phyloP scores from a whole-genome alignment of 1,140 invertebrate species.

The Caenorhabditis inopinata region DNA sequence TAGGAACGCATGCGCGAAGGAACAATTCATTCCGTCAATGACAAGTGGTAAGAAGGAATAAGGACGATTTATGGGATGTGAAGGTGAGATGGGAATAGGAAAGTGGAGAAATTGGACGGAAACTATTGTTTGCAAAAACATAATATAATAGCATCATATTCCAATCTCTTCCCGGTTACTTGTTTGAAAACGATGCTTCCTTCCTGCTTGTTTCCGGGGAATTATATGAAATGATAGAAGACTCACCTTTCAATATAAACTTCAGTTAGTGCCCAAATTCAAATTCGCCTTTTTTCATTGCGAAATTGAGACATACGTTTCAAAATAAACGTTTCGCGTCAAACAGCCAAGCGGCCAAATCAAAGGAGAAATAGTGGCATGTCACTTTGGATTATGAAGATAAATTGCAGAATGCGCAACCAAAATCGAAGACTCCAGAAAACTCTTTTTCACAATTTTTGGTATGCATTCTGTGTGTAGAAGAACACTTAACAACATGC shows the following conservation, averaged over 20 bases:
- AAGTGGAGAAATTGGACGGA: background rate
- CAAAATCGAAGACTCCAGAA: background rate
- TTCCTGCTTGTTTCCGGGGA: too few relatives aligned
- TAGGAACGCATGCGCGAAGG: conserved; percentile 21
- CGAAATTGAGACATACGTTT: background rate
- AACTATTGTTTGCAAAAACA: background rate
- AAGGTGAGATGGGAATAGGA: background rate
- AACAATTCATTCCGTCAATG: conserved; percentile 32
- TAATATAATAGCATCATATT: too few relatives aligned
- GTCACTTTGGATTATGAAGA: conserved; percentile 12
- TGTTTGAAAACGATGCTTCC: too few relatives aligned
- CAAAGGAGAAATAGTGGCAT: background rate
- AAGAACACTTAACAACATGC: background rate
- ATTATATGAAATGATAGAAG: too few relatives aligned
- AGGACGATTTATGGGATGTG: conserved; percentile 8
- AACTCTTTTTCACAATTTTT: background rate
- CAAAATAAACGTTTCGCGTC: background rate
- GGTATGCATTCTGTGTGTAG: too few relatives aligned
- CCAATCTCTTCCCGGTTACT: too few relatives aligned
- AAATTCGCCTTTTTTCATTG: too few relatives aligned
- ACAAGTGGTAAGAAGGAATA: conserved; percentile 23
- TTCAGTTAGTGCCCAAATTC: too few relatives aligned
- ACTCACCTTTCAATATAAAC: too few relatives aligned
- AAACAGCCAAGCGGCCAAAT: background rate
- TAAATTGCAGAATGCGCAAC: background rate